phyloP scores from a whole-genome alignment of 2,113 vertebrate species.

The Cryptomyrus ogoouensis region DNA sequence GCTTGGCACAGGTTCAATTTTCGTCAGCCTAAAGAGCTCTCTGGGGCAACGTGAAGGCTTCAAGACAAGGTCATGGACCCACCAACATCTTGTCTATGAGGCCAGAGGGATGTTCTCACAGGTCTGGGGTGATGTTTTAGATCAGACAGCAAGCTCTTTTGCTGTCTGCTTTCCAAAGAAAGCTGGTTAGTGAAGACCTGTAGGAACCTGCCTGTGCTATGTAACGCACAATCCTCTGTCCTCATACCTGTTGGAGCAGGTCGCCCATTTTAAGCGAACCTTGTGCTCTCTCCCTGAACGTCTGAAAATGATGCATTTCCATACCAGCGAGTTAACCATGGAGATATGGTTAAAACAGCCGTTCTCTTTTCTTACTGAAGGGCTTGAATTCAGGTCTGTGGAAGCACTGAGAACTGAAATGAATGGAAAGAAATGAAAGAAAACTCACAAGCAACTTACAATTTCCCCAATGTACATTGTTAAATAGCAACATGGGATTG shows the following conservation, averaged over 20 bases:
- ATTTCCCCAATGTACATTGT: not conserved
- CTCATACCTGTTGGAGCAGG: conserved; percentile 54
- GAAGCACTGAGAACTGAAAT: not conserved
- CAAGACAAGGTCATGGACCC: no score
- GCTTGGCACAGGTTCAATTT: not conserved
- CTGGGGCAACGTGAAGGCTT: not conserved
- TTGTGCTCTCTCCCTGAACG: not conserved
- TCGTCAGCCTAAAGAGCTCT: not conserved
- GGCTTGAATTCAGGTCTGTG: not conserved
- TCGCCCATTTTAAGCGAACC: conserved; percentile 8
- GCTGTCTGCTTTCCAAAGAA: conserved; percentile 29
- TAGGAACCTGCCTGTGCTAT: conserved; percentile 57
- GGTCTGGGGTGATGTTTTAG: not conserved
- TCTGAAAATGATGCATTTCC: not conserved
- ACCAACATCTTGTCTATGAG: not conserved
- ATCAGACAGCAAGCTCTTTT: not conserved
- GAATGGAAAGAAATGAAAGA: not conserved
- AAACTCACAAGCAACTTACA: not conserved
- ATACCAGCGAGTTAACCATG: not conserved
- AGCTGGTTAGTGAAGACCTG: conserved; percentile 40
- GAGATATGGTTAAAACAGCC: not conserved
- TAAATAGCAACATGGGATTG: not conserved
- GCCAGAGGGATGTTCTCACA: not conserved
- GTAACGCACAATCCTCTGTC: conserved; percentile 34
- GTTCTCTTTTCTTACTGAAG: not conserved